Conservation (phyloP, 2,888 invertebrate species). For the Ophion slaviceki region DNA sequence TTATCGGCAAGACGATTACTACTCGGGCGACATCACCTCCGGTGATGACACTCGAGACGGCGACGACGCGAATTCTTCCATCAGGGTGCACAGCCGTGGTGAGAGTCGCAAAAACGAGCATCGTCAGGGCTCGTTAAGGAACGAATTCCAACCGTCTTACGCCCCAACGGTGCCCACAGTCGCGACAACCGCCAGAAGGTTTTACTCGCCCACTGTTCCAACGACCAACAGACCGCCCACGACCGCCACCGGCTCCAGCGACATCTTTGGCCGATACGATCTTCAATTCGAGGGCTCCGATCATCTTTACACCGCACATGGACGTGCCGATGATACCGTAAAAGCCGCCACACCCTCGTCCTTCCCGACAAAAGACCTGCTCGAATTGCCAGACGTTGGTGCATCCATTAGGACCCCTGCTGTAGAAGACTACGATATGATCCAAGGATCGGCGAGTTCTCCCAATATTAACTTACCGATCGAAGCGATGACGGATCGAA, state of each 20-base stretch:
- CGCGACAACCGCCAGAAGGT: slow-evolving; percentile 78
- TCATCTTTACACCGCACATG: slow-evolving; percentile 73
- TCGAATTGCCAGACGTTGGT: neutral
- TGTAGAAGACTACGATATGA: slow-evolving; percentile 68
- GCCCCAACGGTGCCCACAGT: slow-evolving; percentile 80
- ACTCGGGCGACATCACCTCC: slow-evolving; percentile 51
- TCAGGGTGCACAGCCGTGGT: slow-evolving; percentile 61
- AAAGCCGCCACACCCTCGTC: slow-evolving; percentile 46
- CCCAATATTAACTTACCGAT: slow-evolving; percentile 7
- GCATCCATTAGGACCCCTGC: slow-evolving; percentile 26
- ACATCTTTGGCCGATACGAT: slow-evolving; percentile 67
- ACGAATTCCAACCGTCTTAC: slow-evolving; percentile 77
- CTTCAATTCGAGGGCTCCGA: slow-evolving; percentile 76
- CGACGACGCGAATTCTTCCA: slow-evolving; percentile 29
- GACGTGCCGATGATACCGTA: slow-evolving; percentile 53
- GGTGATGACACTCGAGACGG: neutral
- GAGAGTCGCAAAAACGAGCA: slow-evolving; percentile 59
- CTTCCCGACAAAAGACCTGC: neutral
- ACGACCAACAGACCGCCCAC: slow-evolving; percentile 75
- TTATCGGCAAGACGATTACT: slow-evolving; percentile 68
- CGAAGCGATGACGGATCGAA: neutral
- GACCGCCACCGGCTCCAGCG: slow-evolving; percentile 6
- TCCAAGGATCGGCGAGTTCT: slow-evolving; percentile 69
- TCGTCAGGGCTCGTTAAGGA: slow-evolving; percentile 58
- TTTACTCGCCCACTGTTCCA: slow-evolving; percentile 80